Evolutionary conservation across 2,113 vertebrate species (phyloP).

Genomic region (Alectura lathami): DNA sequence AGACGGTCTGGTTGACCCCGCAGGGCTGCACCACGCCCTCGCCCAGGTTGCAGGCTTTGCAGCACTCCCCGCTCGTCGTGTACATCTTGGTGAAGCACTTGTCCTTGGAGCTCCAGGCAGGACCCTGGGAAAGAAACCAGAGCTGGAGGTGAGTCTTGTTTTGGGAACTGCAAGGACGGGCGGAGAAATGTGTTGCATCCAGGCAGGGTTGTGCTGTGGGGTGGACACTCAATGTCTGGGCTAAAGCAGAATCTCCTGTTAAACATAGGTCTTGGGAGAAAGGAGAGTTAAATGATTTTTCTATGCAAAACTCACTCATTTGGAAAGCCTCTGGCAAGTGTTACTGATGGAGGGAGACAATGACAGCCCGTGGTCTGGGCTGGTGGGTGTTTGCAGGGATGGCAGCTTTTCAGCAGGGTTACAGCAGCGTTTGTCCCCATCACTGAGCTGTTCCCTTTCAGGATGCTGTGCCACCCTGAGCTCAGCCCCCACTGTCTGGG

Average conservation of each 20-base stretch:
- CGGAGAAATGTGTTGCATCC: fast-evolving
- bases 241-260: fast-evolving
- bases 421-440: not conserved
- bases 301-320: fast-evolving
- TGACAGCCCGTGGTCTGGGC: fast-evolving
- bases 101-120: constrained; percentile 32
- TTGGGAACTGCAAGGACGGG: not conserved
- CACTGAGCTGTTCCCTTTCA: fast-evolving
- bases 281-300: not conserved
- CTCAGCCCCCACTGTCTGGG: not conserved
- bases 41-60: constrained; percentile 87
- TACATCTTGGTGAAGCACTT: constrained; percentile 76
- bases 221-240: fast-evolving
- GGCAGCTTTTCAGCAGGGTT: not conserved
- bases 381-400: fast-evolving
- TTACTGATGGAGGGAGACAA: no score
- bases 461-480: not conserved
- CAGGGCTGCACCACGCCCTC: constrained; percentile 88
- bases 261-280: fast-evolving
- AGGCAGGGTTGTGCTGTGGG: fast-evolving
- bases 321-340: not conserved
- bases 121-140: constrained; percentile 5
- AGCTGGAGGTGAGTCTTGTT: not conserved
- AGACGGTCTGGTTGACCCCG: constrained; percentile 86
- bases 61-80: constrained; percentile 86